Percentiles rank a stretch among this genome's conserved stretches.
Conservation (phyloP, 2,888 invertebrate genomes). For the Aquatica leii region DNA sequence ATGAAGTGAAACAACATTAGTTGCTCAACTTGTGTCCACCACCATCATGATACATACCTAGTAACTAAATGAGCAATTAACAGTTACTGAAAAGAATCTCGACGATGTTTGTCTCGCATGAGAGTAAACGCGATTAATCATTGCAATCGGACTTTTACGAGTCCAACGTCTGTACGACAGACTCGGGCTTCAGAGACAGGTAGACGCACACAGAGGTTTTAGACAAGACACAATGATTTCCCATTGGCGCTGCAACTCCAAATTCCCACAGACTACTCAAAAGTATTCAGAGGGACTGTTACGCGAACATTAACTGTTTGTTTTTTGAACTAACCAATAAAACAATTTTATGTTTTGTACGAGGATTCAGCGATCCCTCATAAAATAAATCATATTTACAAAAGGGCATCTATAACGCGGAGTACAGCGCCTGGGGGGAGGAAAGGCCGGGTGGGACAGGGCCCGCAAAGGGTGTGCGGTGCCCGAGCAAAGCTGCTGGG, state of each 20-base stretch:
- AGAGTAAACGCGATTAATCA: constrained; percentile 22
- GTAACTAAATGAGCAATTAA: constrained; percentile 48
- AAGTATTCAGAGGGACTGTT: too few relatives aligned
- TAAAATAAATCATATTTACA: constrained; percentile 15
- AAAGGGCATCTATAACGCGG: constrained; percentile 30
- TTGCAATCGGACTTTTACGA: constrained; percentile 29
- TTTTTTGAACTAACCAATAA: not conserved
- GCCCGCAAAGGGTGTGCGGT: constrained; percentile 59
- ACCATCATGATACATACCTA: constrained; percentile 61
- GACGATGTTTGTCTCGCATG: constrained; percentile 32
- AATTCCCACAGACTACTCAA: constrained; percentile 22
- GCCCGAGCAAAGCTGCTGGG: constrained; percentile 57
- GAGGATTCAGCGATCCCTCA: not conserved
- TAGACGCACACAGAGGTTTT: constrained; percentile 90
- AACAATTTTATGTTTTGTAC: too few relatives aligned
- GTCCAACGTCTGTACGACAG: constrained; percentile 54
- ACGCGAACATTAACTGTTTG: too few relatives aligned
- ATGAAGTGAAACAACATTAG: constrained; percentile 54
- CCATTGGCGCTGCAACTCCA: constrained; percentile 61
- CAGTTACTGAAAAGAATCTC: constrained; percentile 36
- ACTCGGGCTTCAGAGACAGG: constrained; percentile 64
- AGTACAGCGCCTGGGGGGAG: constrained; percentile 46
- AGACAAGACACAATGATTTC: constrained; percentile 85
- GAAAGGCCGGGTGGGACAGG: constrained; percentile 46
- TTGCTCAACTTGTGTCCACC: constrained; percentile 61